Base-by-base conservation (phyloP, 23 tunicate species). In the Halocynthia roretzi region DNA sequence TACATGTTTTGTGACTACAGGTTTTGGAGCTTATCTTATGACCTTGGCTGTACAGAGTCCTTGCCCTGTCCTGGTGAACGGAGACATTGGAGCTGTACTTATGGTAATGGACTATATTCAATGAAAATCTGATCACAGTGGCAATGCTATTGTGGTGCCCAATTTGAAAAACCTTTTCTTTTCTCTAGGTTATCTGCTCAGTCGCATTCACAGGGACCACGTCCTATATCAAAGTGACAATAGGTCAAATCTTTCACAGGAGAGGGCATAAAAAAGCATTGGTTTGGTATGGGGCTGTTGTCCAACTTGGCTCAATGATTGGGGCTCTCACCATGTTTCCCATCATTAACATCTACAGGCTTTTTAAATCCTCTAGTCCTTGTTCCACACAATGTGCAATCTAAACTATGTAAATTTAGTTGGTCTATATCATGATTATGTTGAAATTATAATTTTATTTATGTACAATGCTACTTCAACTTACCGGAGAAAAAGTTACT, bases 271-370 rank as follows among this genome's bases (percentile, higher is more conserved):
- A 57, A 18, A 76, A 80, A 10, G 82, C 92, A 18, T 76, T 92
- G 75, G 85, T 92, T 49, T 92, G 98, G 98, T 92, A 92, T 71
- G 98, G 98, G 6, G 98, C 87, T 7, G 76, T 75, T 49, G 84
- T 85, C 6, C 98, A 92, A 74, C 95, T 85, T 40, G 98, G 98
- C 7, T 86, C 93, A 15, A 8, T 92, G 55, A 84, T 80, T 8
- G 98, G 98, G 11, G 98, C 91, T 8, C 21, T 92, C 9, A 82
- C 58, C 8, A 82, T 86, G 82, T 92, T 92, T 78, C 87, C 92
- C 10, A 22, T 92, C 7, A 92, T 92, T 7, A 89, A 89, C 61
- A 70, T 88, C 69, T 74, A 71, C 52, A 61, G 53, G 20, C 15
- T 85, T 18, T 85, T 85, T 50, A 40, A 58, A 78, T 49, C 71